Percentiles rank a stretch among this genome's conserved stretches.
phyloP scores from a whole-genome alignment of 2,113 vertebrate genomes.

The Sceloporus tristichus region DNA sequence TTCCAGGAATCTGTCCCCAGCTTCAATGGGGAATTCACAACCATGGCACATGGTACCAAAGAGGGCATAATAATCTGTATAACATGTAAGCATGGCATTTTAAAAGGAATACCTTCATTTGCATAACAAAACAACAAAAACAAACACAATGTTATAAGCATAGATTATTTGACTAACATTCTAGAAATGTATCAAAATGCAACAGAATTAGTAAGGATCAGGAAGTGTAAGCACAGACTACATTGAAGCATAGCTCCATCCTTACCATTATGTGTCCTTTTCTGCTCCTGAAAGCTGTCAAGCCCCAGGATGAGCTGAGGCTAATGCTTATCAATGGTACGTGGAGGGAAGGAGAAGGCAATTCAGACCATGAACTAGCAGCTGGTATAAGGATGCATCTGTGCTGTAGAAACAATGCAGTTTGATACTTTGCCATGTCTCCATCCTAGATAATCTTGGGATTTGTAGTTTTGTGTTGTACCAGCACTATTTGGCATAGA shows the following conservation, averaged over 20 bases:
- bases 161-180: background rate
- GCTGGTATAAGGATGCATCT: background rate
- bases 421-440: too few species aligned
- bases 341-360: background rate
- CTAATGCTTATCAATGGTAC: background rate
- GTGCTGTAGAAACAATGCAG: too few species aligned
- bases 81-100: background rate
- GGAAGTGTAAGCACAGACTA: too few species aligned
- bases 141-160: background rate
- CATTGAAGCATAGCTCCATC: too few species aligned
- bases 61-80: constrained; percentile 91
- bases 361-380: background rate
- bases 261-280: too few species aligned
- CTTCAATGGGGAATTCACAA: constrained; percentile 98
- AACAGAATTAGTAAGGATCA: background rate
- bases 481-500: too few species aligned
- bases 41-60: constrained; percentile 95
- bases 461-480: too few species aligned
- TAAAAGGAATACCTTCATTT: background rate
- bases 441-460: too few species aligned
- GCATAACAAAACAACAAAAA: background rate
- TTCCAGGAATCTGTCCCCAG: constrained; percentile 96
- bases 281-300: too few species aligned
- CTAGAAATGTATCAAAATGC: background rate
- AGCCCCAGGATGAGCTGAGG: too few species aligned